Evolutionary conservation across 2,113 vertebrate species (phyloP).

Genomic region (Chaetura pelagica): DNA sequence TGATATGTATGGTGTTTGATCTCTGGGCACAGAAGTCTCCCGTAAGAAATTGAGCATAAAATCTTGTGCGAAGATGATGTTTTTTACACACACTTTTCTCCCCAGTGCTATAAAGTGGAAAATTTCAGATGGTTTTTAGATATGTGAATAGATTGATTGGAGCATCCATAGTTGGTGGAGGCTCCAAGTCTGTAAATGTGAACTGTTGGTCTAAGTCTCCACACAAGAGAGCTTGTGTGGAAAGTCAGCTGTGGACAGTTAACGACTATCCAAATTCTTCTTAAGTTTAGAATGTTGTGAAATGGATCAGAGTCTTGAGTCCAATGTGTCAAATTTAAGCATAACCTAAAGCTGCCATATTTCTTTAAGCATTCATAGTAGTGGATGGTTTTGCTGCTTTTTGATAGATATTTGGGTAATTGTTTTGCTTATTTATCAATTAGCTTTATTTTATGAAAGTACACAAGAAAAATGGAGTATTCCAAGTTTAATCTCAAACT

Average conservation of each 20-base stretch:
- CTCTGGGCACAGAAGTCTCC: neutral
- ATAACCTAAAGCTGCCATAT: neutral
- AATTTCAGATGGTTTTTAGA: neutral
- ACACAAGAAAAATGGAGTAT: neutral
- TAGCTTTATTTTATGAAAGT: neutral
- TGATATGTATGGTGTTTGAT: neutral
- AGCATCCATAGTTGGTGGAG: neutral
- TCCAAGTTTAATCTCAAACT: neutral
- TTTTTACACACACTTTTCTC: neutral
- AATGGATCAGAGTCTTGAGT: neutral
- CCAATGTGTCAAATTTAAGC: neutral
- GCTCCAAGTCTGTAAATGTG: neutral
- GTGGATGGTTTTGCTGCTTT: neutral
- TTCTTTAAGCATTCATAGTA: neutral
- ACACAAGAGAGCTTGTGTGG: neutral
- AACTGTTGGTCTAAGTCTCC: neutral
- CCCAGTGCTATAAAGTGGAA: neutral
- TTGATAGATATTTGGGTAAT: neutral
- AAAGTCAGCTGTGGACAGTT: neutral
- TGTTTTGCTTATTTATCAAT: neutral
- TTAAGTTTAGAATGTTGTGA: neutral
- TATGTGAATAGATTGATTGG: neutral
- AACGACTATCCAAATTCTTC: neutral
- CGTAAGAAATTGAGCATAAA: accelerated
- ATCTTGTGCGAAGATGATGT: neutral